Base-by-base conservation (phyloP, 1,140 invertebrate genomes). In the Diuraphis noxia region DNA sequence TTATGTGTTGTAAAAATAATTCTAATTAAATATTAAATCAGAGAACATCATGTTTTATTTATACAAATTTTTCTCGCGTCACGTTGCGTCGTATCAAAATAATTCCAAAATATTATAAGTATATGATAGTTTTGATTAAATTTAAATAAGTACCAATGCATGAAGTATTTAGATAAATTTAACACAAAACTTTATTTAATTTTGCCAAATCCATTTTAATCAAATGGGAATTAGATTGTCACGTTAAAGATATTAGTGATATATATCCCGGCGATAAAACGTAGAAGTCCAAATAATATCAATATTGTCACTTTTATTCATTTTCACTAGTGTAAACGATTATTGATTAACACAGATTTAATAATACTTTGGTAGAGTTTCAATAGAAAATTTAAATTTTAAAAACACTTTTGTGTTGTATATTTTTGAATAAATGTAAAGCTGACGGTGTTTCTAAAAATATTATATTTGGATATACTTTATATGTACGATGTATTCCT, bases 361-460 rank as follows among this genome's bases (percentile, higher is more conserved):
- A 43, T 84, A 84, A 43, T 84, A 84, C 43, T 84, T 84, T 43
- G 9, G 5, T n/a, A n/a, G 40, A 19, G 30, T 41, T 84, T 43
- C 30, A n/a, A 82, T 43, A 43, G 13, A 43, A 30, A 63, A 84
- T 84, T n/a, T 13, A 1, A 43, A 43, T n/a, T 63, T 63, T 4
- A 63, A 63, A 63, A 63, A 63, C 10, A 43, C 10, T n/a, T 6
- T 43, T 19, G 40, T 43, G 81, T 84, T 43, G 81, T 84, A 19
- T 84, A 43, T 43, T 84, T 84, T 84, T 43, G 40, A 84, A 84
- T 84, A 84, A 84, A 43, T 84, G 30, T 30, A 84, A 19, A 84
- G 23, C 21, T 25, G 36, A 9, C 30, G 30, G 30, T 25, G 5
- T 30, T 82, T 43, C 5, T 23, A 81, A 81, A 25, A 40, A 30